Evolutionary conservation across 2,797 vertebrate species (phyloP).

Genomic region (Pteronotus mesoamericanus): DNA sequence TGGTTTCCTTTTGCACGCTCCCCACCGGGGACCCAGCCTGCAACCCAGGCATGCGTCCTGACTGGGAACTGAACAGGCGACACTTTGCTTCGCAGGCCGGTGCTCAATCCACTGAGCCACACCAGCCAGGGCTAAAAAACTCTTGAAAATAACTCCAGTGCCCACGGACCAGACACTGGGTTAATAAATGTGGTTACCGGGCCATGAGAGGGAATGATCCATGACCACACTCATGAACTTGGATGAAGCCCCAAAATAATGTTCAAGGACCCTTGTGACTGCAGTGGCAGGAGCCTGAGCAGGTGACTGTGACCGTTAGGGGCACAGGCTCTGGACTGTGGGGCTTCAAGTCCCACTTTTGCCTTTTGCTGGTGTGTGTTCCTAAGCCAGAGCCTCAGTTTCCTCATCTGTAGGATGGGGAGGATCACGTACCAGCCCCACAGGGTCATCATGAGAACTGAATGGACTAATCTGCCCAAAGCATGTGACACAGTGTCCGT

Average conservation of each 20-base stretch:
- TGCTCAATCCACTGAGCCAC: too few relatives aligned
- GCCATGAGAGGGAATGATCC: too few relatives aligned
- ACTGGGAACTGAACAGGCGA: too few relatives aligned
- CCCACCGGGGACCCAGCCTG: too few relatives aligned
- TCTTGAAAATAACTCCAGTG: background rate
- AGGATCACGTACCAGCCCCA: background rate
- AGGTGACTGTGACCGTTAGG: background rate
- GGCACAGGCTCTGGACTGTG: background rate
- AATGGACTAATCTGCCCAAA: fast-evolving
- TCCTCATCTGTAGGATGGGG: background rate
- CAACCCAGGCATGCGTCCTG: too few relatives aligned
- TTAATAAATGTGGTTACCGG: too few relatives aligned
- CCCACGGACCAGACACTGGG: fast-evolving
- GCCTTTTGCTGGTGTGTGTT: background rate
- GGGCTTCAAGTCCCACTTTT: background rate
- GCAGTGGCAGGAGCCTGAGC: background rate
- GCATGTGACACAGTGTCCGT: fast-evolving
- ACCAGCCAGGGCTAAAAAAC: too few relatives aligned
- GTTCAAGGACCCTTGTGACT: background rate
- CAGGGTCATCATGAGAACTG: background rate
- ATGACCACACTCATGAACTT: too few relatives aligned
- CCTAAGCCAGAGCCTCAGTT: background rate
- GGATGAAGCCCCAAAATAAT: background rate
- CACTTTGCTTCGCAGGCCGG: too few relatives aligned
- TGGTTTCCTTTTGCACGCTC: too few relatives aligned